A percentile compares a stretch with the other conserved stretches of the same genome.
Evolutionary conservation across 2,888 invertebrate genomes (phyloP).

Genomic region (Chirona hameri): DNA sequence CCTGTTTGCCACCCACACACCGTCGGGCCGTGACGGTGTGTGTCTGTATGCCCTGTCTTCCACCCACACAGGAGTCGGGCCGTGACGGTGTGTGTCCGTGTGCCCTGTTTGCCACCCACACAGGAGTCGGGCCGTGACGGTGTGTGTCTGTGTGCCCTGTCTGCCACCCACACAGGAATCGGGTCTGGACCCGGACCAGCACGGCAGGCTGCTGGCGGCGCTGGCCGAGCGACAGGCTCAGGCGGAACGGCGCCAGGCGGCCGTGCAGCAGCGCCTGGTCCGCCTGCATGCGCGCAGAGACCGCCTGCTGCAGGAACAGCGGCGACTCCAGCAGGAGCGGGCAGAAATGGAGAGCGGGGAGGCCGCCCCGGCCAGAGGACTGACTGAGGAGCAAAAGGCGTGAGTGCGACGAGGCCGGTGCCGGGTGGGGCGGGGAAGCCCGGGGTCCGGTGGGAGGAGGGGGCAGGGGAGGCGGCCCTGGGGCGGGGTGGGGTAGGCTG

Average conservation of each 20-base stretch:
- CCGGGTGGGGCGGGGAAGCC: too few species aligned
- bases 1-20: too few species aligned
- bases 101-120: too few species aligned
- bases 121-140: constrained; percentile 32
- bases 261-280: background rate
- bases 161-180: constrained; percentile 27
- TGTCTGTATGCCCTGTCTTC: too few species aligned
- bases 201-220: constrained; percentile 32
- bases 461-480: background rate
- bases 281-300: constrained; percentile 30
- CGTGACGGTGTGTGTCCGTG: too few species aligned
- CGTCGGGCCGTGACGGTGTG: too few species aligned
- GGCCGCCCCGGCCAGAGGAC: constrained; percentile 46
- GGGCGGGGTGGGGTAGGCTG: background rate
- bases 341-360: constrained; percentile 69
- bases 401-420: constrained; percentile 47
- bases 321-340: constrained; percentile 67
- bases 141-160: too few species aligned
- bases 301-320: constrained; percentile 54
- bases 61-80: too few species aligned
- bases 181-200: constrained; percentile 34
- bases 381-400: constrained; percentile 55
- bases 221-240: constrained; percentile 30
- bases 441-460: too few species aligned
- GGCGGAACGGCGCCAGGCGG: background rate